phyloP scores from a whole-genome alignment of 2,113 vertebrate species.

The Pollimyrus isidori region DNA sequence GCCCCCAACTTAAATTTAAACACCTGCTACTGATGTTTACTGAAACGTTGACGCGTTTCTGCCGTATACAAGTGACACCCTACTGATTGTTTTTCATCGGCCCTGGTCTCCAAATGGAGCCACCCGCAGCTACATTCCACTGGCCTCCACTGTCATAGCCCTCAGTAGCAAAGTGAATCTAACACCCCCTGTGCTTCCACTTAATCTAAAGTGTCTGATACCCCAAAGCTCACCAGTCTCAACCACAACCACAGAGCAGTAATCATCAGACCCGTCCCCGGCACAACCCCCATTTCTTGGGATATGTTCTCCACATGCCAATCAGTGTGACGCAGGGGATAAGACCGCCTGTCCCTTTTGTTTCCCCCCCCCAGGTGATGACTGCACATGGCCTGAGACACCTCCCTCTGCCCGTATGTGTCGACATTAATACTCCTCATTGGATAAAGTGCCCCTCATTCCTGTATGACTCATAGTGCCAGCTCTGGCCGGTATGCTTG shows the following conservation, averaged over 20 bases:
- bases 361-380: conserved; percentile 48
- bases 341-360: conserved; percentile 34
- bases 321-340: not conserved
- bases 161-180: not conserved
- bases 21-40: not conserved
- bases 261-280: not conserved
- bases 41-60: not conserved
- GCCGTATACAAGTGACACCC: not conserved
- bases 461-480: not conserved
- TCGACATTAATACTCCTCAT: not conserved
- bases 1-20: not conserved
- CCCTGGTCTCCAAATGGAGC: not conserved
- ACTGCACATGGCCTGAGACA: conserved; percentile 62
- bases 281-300: not conserved
- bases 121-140: not conserved
- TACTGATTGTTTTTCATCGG: not conserved
- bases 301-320: not conserved
- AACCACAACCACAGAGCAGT: not conserved
- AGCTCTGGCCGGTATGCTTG: too few relatives aligned
- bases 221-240: not conserved
- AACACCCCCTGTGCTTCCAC: not conserved
- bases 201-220: not conserved
- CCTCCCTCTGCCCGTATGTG: conserved; percentile 58
- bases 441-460: not conserved
- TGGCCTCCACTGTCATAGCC: not conserved